Evolutionary conservation across 2,888 invertebrate species (phyloP).

Genomic region (Lissocephala sabroskyi): DNA sequence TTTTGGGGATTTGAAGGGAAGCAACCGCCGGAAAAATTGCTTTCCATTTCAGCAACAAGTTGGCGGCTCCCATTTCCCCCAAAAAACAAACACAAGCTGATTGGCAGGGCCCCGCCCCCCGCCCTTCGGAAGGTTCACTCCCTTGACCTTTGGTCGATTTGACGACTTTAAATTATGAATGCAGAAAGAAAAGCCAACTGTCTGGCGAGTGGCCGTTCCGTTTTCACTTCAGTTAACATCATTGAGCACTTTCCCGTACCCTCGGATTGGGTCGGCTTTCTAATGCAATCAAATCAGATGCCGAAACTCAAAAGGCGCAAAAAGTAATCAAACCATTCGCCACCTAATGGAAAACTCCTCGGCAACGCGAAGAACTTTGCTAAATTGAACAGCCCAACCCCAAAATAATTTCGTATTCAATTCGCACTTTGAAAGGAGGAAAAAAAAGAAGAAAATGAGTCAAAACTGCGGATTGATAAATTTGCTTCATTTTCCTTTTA

Average conservation of each 20-base stretch:
- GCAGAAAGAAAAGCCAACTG: too few species aligned
- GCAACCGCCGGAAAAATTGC: too few species aligned
- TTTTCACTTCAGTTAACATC: not conserved
- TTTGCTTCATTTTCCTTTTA: not conserved
- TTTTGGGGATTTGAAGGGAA: too few species aligned
- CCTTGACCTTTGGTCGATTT: too few species aligned
- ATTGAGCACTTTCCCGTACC: too few species aligned
- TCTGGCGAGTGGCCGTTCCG: too few species aligned
- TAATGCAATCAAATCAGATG: slow-evolving; percentile 25
- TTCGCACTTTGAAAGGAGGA: slow-evolving; percentile 23
- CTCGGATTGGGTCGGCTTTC: not conserved
- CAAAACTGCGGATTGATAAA: not conserved
- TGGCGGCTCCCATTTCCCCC: too few species aligned
- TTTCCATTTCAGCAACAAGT: too few species aligned
- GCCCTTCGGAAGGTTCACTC: too few species aligned
- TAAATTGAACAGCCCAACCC: slow-evolving; percentile 51
- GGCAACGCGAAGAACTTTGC: slow-evolving; percentile 26
- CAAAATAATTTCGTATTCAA: slow-evolving; percentile 38
- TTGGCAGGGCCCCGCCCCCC: too few species aligned
- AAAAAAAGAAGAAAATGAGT: not conserved
- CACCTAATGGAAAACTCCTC: slow-evolving; percentile 41
- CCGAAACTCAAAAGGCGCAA: slow-evolving; percentile 27
- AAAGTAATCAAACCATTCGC: slow-evolving; percentile 42
- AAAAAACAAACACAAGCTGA: too few species aligned
- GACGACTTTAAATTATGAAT: too few species aligned